Base-by-base conservation (phyloP, 1,140 invertebrate genomes). In the Drosophila trapezifrons region DNA sequence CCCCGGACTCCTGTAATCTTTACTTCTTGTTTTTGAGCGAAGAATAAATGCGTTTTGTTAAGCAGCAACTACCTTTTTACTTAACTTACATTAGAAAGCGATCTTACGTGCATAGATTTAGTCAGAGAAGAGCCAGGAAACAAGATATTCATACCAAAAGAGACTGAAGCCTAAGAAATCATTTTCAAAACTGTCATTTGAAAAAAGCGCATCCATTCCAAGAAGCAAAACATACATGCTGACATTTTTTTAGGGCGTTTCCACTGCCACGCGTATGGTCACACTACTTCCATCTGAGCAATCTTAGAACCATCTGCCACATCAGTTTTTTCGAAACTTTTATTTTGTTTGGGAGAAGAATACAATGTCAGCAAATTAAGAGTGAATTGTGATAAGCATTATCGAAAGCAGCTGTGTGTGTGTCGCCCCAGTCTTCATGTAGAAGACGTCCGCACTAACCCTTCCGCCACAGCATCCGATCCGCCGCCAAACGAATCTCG, bases 311-410 rank as follows among this genome's bases (percentile, higher is more conserved):
- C 46, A 66, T 35, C 37, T 69, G 65, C 65, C 65, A 69, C 65
- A 69, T 69, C 65, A 52, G 46, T 65, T 69, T 65, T 42, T 47
- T 65, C 35, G 20, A 66, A 64, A 66, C 37, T 25, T 40, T 17
- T 63, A 18, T 42, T 60, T 40, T 60, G 25, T 64, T 64, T 63
- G 10, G 17, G 12, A 27, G 18, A 60, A 4, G 29, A 66, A 40
- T 32, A 66, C 46, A 52, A 69, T 69, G 65, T 43, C 60, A 54
- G 35, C 20, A 69, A 69, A 69, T 69, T 69, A 35, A 37, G 27
- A 66, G 65, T 69, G 17, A 69, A 66, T 20, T 52, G 27, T 66
- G 45, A 22, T 20, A 52, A 69, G 45, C 37, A 15, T 35, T 49
- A 54, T 67, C 62, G 37, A 29, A 27, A 64, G 62, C 45, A 63